A percentile compares a stretch with the other conserved stretches of the same genome.
phyloP scores from a whole-genome alignment of 2,797 vertebrate species.

The Microhierax caerulescens region DNA sequence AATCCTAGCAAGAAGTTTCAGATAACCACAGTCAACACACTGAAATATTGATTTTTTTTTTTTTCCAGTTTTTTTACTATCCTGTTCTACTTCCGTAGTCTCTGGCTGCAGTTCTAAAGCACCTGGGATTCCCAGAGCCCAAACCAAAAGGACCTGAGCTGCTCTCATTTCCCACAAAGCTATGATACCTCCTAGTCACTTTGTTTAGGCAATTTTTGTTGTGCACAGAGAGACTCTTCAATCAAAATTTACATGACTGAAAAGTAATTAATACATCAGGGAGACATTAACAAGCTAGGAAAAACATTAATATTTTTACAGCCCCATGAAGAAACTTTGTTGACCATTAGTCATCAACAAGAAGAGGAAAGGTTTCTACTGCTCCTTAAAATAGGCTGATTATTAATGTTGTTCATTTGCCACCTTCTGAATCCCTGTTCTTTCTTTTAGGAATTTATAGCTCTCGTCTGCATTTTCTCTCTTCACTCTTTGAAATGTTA shows the following conservation, averaged over 20 bases:
- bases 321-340: neutral
- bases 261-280: neutral
- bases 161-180: neutral
- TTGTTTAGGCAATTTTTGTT: neutral
- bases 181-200: neutral
- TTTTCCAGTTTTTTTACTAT: neutral
- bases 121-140: neutral
- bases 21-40: neutral
- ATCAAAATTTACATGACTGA: neutral
- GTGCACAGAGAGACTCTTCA: neutral
- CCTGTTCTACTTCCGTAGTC: neutral
- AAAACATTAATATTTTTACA: neutral
- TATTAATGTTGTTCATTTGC: neutral
- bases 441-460: neutral
- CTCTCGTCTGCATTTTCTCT: neutral
- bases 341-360: neutral
- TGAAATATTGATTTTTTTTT: neutral
- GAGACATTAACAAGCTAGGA: neutral
- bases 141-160: neutral
- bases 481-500: neutral
- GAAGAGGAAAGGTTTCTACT: neutral
- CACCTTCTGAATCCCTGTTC: neutral
- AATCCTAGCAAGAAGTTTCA: neutral
- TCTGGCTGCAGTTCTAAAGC: neutral
- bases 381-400: neutral